These are phyloP conservation scores for Thera britannica DNA, from an alignment of 2,888 invertebrate genomes.

Conservation along the genomic window DNA sequence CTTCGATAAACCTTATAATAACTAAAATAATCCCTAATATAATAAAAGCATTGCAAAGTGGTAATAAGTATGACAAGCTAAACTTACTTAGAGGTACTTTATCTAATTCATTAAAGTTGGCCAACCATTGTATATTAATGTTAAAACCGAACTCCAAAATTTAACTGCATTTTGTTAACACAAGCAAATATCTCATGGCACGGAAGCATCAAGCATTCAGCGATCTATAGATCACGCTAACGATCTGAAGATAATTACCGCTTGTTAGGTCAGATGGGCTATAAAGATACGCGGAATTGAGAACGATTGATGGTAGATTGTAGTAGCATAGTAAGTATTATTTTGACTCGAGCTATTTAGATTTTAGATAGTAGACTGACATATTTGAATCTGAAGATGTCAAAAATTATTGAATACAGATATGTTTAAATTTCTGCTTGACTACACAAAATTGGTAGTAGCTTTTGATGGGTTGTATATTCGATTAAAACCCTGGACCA, in stretches of 20 bases:
- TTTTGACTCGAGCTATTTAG: constrained; percentile 31
- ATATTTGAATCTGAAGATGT: not conserved
- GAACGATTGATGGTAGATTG: constrained; percentile 31
- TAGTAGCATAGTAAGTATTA: constrained; percentile 27
- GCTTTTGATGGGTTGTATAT: no score
- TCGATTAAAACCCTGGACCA: no score
- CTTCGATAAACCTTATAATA: no score
- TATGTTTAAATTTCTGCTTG: no score
- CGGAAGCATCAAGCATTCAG: constrained; percentile 36
- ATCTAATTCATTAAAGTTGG: no score
- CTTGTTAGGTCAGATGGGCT: constrained; percentile 45
- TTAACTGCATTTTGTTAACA: constrained; percentile 22
- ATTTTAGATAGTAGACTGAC: not conserved
- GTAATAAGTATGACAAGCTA: no score
- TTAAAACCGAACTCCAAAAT: not conserved
- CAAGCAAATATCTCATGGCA: constrained; percentile 14
- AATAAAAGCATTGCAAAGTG: no score
- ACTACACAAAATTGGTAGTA: no score
- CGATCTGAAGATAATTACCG: constrained; percentile 44
- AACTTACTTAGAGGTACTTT: no score
- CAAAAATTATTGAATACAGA: no score
- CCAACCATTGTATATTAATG: no score
- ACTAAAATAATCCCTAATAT: no score
- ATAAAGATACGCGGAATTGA: constrained; percentile 44
- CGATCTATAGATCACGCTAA: constrained; percentile 40